Conservation (phyloP, 2,797 vertebrate genomes). For the Paramormyrops hopkinsi region DNA sequence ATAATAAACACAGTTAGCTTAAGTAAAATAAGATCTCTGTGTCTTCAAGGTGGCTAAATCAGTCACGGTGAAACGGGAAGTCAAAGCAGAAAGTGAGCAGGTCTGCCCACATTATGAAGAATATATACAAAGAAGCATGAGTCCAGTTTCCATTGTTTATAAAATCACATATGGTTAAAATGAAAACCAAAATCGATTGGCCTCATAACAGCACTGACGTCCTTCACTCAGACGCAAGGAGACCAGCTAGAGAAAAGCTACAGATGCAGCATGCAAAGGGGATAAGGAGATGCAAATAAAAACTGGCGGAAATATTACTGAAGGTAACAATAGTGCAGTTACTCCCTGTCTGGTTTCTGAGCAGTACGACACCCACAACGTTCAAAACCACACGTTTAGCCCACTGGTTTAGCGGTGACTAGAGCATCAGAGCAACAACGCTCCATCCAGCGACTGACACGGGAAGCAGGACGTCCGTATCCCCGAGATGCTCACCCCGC, state of each 20-base stretch:
- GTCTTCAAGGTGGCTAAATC: neutral
- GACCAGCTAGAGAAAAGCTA: neutral
- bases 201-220: neutral
- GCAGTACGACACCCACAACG: neutral
- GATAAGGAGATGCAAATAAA: neutral
- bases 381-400: neutral
- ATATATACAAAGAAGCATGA: neutral
- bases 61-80: neutral
- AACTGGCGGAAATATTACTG: neutral
- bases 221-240: neutral
- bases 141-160: neutral
- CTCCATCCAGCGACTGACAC: neutral
- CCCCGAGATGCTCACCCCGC: conserved; percentile 20
- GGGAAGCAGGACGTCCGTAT: conserved; percentile 35
- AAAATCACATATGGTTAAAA: neutral
- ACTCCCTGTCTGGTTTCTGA: neutral
- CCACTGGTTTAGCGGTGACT: neutral
- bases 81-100: neutral
- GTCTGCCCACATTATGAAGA: neutral
- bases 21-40: neutral
- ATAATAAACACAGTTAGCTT: neutral
- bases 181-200: neutral
- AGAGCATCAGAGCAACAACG: neutral
- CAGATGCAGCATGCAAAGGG: neutral
- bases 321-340: neutral